Evolutionary conservation across 92 coral and sea anemone genomes (phyloP), one percentile per base, ranked within the genome.

Genomic region (Isaurus tuberculatus): DNA sequence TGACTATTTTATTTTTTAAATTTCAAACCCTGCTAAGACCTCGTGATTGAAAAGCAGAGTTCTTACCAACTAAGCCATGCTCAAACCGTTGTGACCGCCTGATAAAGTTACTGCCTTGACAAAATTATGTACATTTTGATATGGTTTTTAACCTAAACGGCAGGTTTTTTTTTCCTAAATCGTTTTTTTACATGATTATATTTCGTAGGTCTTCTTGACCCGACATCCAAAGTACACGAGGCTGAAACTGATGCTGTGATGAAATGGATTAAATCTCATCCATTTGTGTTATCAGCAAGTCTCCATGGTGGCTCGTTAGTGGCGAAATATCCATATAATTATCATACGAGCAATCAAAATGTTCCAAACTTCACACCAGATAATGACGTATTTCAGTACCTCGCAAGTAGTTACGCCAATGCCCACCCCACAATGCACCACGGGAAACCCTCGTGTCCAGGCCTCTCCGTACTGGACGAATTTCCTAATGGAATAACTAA

Each of bases 381-480:
- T 57, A 96, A 97, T 75, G 99, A 92, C 74, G 88, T 97, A 61
- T 94, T 97, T 90, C 97, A 88, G 57, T 84, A 81, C 83, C 86
- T 97, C 63, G 97, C 99, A 84, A 79, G 91, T 15, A 72, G 91
- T 33, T 97, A 97, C 65, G 91, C 99, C 65, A 94, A 90, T 44
- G 68, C 91, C 7, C 98, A 97, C 69, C 98, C 99, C 63, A 88
- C 95, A 72, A 95, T 95, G 98, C 98, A 95, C 87, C 84, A 88
- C 87, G 98, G 98, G 86, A 94, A 94, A 58, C 98, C 98, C 2
- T 86, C 94, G 33, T 95, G 98, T 34, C 98, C 98, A 81, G 98
- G 98, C 48, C 88, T 80, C 58, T 80, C 82, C n/a, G 98, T 91
- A 30, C 66, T 84, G 36, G 94, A 95, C 19, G 91, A 93, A 73